Evolutionary conservation across 37 sponge, comb jelly and placozoan species (phyloP).

Genomic region (Aphrocallistes beatrix): DNA sequence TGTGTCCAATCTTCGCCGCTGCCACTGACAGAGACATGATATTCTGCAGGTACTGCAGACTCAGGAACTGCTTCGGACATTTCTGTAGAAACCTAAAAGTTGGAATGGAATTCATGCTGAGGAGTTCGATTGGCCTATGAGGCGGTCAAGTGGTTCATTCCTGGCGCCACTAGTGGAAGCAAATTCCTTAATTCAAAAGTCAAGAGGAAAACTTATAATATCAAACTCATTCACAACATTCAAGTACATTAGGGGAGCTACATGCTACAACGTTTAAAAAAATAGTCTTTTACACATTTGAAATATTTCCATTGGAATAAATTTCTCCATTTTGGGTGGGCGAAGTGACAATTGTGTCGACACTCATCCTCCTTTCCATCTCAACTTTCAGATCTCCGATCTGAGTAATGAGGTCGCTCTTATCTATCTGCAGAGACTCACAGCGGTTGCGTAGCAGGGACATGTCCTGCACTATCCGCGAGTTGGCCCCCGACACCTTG

Average conservation of each 20-base stretch:
- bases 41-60: conserved; percentile 19
- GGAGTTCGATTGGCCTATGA: too few species aligned
- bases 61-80: conserved; percentile 39
- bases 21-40: conserved; percentile 33
- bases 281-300: too few species aligned
- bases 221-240: too few species aligned
- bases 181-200: too few species aligned
- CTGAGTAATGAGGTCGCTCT: background rate
- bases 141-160: too few species aligned
- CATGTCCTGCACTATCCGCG: background rate
- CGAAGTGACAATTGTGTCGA: background rate
- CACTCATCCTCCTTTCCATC: background rate
- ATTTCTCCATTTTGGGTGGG: too few species aligned
- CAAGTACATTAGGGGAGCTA: too few species aligned
- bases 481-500: background rate
- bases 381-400: background rate
- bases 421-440: background rate
- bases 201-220: too few species aligned
- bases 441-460: background rate
- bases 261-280: too few species aligned
- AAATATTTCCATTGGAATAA: too few species aligned
- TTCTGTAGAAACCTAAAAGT: conserved; percentile 53
- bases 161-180: too few species aligned
- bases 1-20: conserved; percentile 47
- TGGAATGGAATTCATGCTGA: too few species aligned